phyloP scores from a whole-genome alignment of 35 echinoderm and acorn worm species.

The Patiria miniata region DNA sequence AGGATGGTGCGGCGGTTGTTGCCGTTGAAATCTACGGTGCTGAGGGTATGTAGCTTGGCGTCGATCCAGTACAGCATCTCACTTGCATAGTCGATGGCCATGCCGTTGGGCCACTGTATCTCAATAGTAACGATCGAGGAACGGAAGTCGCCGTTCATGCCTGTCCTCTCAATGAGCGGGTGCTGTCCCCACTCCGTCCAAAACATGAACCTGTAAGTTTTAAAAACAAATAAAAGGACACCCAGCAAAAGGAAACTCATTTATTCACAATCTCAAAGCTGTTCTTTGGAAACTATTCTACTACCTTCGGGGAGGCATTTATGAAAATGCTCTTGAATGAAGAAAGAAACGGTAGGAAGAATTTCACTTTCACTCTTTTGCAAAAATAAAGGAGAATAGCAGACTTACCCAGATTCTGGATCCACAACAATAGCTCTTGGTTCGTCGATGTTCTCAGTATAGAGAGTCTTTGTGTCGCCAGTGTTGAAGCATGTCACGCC shows the following conservation, averaged over 20 bases:
- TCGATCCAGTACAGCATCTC: constrained; percentile 93
- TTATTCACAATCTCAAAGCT: too few species aligned
- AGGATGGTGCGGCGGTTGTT: constrained; percentile 43
- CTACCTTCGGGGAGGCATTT: too few species aligned
- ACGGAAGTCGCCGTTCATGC: constrained; percentile 82
- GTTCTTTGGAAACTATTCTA: too few species aligned
- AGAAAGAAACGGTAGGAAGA: too few species aligned
- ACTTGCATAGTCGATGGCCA: constrained; percentile 73
- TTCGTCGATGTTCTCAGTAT: constrained; percentile 58
- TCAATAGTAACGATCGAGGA: constrained; percentile 36
- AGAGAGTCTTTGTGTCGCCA: constrained; percentile 30
- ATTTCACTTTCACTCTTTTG: too few species aligned
- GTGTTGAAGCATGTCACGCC: constrained; percentile 52
- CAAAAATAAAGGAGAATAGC: too few species aligned
- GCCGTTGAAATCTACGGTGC: constrained; percentile 65
- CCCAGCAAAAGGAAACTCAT: too few species aligned
- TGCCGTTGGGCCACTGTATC: constrained; percentile 86
- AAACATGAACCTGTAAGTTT: constrained; percentile 71
- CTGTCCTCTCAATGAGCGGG: constrained; percentile 76
- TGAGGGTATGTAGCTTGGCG: constrained; percentile 67
- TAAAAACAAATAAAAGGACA: not conserved
- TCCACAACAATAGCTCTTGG: constrained; percentile 77
- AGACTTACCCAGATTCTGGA: constrained; percentile 50
- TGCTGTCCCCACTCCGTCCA: constrained; percentile 91
- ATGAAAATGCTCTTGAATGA: too few species aligned